Conservation (phyloP, 2,888 invertebrate species). For the Rotaria magnacalcarata region DNA sequence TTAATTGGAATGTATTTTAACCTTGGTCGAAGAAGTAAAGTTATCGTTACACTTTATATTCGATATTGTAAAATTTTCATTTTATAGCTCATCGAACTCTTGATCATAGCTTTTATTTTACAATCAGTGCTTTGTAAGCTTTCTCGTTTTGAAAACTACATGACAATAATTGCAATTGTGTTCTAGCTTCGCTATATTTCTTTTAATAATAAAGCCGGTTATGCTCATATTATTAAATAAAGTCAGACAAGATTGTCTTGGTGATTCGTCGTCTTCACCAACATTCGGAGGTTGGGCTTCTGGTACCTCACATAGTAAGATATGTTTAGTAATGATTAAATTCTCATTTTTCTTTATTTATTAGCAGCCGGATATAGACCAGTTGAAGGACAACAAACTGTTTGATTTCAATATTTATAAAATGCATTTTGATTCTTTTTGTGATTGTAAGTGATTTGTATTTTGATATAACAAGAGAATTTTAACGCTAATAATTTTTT, state of each 20-base stretch:
- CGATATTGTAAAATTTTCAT: not conserved
- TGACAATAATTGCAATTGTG: not conserved
- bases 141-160: not conserved
- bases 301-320: not conserved
- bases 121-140: not conserved
- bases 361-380: not conserved
- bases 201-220: not conserved
- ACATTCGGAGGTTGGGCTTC: not conserved
- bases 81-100: not conserved
- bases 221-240: not conserved
- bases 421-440: too few species aligned
- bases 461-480: too few species aligned
- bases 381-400: not conserved
- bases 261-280: not conserved
- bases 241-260: not conserved
- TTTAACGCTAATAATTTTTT: too few species aligned
- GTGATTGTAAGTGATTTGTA: too few species aligned
- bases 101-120: not conserved
- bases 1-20: constrained; percentile 2
- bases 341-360: not conserved
- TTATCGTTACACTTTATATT: not conserved
- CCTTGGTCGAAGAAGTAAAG: not conserved
- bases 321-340: too few species aligned
- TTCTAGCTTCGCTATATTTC: not conserved
- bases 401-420: too few species aligned